phyloP scores from a whole-genome alignment of 2,888 invertebrate species.

The Mimumesa dahlbomi region DNA sequence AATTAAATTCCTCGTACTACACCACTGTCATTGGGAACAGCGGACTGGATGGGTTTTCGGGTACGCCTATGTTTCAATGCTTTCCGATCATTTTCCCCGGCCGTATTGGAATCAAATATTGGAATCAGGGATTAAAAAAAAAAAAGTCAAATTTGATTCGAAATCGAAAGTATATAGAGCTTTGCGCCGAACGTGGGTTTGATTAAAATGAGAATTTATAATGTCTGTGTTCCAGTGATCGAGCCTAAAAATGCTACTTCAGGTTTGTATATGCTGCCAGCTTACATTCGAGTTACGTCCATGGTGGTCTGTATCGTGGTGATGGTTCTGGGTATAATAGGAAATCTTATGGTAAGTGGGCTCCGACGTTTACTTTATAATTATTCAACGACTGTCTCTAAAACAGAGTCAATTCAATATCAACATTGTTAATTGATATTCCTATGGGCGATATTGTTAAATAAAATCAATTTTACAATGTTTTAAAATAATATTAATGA shows the following conservation, averaged over 20 bases:
- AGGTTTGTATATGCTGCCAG: conserved; percentile 84
- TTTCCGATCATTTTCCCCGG: no score
- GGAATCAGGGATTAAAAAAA: not conserved
- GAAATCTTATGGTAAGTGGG: conserved; percentile 89
- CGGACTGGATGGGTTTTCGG: conserved; percentile 70
- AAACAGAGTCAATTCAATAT: no score
- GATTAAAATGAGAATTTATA: no score
- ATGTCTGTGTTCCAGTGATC: conserved; percentile 62
- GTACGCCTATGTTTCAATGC: conserved; percentile 53
- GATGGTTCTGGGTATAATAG: conserved; percentile 94
- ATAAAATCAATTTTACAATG: no score
- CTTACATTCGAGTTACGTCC: conserved; percentile 93
- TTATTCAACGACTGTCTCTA: no score
- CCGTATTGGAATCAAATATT: not conserved
- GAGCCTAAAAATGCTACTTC: conserved; percentile 71
- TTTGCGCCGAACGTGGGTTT: no score
- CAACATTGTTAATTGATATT: no score
- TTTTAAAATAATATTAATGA: no score
- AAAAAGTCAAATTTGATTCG: not conserved
- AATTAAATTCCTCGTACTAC: conserved; percentile 74
- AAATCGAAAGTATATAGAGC: not conserved
- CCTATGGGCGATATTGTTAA: no score
- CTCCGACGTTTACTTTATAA: not conserved
- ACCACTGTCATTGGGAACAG: conserved; percentile 72
- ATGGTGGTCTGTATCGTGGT: conserved; percentile 94